Evolutionary conservation across 2,888 invertebrate genomes (phyloP).

Genomic region (Leptopterna dolabrata): DNA sequence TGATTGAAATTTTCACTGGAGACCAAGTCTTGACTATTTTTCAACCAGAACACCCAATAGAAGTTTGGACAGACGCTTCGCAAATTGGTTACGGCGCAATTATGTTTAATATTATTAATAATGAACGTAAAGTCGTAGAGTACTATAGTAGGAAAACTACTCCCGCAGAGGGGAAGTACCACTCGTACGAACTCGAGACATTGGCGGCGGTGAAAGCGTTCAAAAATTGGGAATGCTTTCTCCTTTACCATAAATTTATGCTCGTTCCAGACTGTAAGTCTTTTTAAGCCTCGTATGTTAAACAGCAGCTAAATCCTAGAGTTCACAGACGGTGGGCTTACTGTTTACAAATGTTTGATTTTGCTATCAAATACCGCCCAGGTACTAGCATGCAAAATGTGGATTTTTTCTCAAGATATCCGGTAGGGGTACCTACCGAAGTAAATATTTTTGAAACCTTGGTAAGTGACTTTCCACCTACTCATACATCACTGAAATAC

Average conservation of each 20-base stretch:
- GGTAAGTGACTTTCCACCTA: not conserved
- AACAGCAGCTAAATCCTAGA: too few relatives aligned
- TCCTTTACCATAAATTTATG: too few relatives aligned
- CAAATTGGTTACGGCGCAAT: not conserved
- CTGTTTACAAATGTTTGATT: not conserved
- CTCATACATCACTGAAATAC: not conserved
- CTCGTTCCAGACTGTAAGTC: too few relatives aligned
- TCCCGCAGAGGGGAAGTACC: not conserved
- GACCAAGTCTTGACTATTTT: too few relatives aligned
- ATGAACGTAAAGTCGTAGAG: too few relatives aligned
- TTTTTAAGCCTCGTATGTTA: too few relatives aligned
- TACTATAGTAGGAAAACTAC: not conserved
- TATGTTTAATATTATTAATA: too few relatives aligned
- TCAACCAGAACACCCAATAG: not conserved
- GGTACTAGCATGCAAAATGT: not conserved
- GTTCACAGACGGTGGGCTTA: not conserved
- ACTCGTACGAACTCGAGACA: not conserved
- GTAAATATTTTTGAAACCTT: not conserved
- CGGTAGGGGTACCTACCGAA: not conserved
- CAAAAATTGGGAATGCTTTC: too few relatives aligned
- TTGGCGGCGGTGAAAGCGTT: not conserved
- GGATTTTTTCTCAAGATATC: not conserved
- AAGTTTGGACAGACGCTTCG: not conserved
- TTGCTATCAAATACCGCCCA: not conserved
- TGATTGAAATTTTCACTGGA: not conserved